Evolutionary conservation across 2,113 vertebrate species (phyloP).

Genomic region (Eurystomus gularis): DNA sequence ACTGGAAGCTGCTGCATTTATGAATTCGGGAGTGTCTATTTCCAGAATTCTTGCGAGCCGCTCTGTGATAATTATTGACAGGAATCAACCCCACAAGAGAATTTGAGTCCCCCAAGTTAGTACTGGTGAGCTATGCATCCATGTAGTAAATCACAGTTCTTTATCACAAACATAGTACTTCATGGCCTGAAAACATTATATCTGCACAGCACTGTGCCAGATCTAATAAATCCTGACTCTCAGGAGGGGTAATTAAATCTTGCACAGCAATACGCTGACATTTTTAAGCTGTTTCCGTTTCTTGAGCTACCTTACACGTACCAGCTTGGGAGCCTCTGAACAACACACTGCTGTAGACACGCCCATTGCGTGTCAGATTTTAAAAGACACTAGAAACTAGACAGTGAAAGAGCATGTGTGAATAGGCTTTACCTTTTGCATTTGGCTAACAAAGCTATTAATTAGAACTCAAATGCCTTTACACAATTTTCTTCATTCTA

Average conservation of each 20-base stretch:
- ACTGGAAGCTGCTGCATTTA: background rate
- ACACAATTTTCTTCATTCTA: background rate
- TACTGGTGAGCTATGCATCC: background rate
- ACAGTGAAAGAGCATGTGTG: background rate
- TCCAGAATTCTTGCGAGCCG: background rate
- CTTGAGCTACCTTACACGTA: background rate
- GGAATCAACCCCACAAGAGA: background rate
- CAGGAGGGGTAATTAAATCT: background rate
- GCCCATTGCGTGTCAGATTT: background rate
- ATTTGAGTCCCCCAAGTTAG: background rate
- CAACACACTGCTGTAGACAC: background rate
- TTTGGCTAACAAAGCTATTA: background rate
- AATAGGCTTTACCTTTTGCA: background rate
- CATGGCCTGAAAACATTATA: background rate
- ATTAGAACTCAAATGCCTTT: background rate
- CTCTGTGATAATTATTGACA: background rate
- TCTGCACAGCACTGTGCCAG: background rate
- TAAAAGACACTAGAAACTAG: background rate
- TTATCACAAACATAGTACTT: background rate
- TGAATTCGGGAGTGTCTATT: background rate
- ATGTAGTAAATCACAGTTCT: background rate
- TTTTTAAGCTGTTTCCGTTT: background rate
- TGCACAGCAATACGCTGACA: background rate
- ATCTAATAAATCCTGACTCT: background rate
- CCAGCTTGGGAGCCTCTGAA: background rate